A percentile compares a stretch with the other conserved stretches of the same genome.
Conservation (phyloP, 2,113 vertebrate genomes). For the Phodopus roborovskii region DNA sequence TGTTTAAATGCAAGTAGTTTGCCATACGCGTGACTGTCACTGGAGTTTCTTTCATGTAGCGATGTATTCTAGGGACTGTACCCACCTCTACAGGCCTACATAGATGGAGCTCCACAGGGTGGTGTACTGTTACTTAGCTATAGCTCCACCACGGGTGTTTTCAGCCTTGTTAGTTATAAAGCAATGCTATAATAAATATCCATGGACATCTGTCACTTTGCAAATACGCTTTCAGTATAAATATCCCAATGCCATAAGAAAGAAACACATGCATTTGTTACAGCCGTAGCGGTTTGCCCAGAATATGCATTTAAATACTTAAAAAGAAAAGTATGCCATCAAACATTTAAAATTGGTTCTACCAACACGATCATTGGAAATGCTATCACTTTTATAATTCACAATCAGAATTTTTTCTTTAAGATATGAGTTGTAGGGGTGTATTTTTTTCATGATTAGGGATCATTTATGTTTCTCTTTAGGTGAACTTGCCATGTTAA, state of each 20-base stretch:
- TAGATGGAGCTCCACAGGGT: neutral
- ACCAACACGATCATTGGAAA: constrained; percentile 12
- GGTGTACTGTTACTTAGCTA: too few species aligned
- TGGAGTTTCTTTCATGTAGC: neutral
- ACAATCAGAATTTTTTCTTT: too few species aligned
- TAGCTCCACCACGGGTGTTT: neutral
- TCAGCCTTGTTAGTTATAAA: neutral
- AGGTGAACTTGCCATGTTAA: neutral
- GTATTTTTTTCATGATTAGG: too few species aligned
- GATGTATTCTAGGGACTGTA: neutral
- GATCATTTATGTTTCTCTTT: too few species aligned
- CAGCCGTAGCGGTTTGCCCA: neutral
- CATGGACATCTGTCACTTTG: neutral
- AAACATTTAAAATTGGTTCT: neutral
- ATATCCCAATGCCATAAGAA: neutral
- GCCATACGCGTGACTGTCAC: neutral
- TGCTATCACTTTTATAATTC: too few species aligned
- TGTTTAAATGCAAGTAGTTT: neutral
- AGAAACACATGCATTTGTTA: neutral
- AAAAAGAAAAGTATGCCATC: neutral
- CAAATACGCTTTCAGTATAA: neutral
- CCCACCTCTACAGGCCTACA: too few species aligned
- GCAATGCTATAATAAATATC: neutral
- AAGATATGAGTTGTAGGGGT: too few species aligned
- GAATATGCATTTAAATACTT: neutral